Evolutionary conservation across 2,797 vertebrate species (phyloP).

Genomic region (Poecilia gillii): DNA sequence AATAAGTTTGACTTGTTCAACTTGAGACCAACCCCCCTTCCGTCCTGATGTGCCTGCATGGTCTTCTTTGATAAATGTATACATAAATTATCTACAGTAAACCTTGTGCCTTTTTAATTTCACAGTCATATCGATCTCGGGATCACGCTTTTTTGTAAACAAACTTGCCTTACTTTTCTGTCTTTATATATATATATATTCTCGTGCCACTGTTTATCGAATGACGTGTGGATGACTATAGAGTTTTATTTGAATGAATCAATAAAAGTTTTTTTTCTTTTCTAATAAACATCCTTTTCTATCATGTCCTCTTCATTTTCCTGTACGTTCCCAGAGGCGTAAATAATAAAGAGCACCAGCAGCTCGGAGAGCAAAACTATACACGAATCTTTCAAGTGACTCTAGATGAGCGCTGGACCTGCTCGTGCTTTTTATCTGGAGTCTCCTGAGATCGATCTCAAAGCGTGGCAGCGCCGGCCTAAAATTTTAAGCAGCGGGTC

Average conservation of each 20-base stretch:
- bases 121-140: conserved; percentile 71
- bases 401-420: not conserved
- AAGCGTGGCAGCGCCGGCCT: conserved; percentile 14
- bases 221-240: conserved; percentile 69
- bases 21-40: conserved; percentile 67
- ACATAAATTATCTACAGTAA: conserved; percentile 50
- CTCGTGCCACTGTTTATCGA: conserved; percentile 71
- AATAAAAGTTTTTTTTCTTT: conserved; percentile 68
- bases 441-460: conserved; percentile 7
- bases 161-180: conserved; percentile 76
- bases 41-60: conserved; percentile 78
- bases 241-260: conserved; percentile 75
- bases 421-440: not conserved
- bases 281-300: conserved; percentile 39
- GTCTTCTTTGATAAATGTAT: conserved; percentile 58
- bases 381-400: conserved; percentile 42
- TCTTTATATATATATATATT: conserved; percentile 68
- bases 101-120: conserved; percentile 80
- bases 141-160: conserved; percentile 70
- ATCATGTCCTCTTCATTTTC: not conserved
- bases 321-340: not conserved
- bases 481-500: conserved; percentile 24
- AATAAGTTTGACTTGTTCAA: conserved; percentile 35
- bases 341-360: not conserved
- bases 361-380: not conserved